Conservation (phyloP, 2,113 vertebrate species). For the Charadrius vociferus region DNA sequence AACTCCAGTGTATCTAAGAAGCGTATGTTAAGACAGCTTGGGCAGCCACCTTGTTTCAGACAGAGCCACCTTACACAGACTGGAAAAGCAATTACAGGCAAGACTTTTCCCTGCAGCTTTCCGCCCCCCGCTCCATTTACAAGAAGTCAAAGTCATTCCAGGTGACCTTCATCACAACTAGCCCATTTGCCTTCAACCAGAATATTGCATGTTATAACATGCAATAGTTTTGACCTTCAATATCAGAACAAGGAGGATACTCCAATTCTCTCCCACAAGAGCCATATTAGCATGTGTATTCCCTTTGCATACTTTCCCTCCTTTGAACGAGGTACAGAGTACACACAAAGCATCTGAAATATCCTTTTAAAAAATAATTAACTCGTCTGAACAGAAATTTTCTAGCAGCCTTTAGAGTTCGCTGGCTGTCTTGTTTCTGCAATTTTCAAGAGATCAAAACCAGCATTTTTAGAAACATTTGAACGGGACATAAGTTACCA, state of each 20-base stretch:
- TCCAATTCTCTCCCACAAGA: not conserved
- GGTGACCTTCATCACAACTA: not conserved
- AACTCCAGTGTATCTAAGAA: not conserved
- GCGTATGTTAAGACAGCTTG: not conserved
- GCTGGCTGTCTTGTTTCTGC: not conserved
- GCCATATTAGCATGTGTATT: not conserved
- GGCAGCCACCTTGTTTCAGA: not conserved
- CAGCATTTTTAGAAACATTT: not conserved
- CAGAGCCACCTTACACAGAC: not conserved
- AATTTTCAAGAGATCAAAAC: not conserved
- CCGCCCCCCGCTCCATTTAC: too few species aligned
- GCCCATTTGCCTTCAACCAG: not conserved
- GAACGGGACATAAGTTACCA: not conserved
- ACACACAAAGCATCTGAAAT: not conserved
- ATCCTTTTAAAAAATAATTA: accelerated
- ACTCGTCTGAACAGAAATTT: not conserved
- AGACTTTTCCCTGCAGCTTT: not conserved
- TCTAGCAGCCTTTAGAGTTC: not conserved
- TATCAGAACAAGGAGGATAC: not conserved
- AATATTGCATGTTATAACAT: not conserved
- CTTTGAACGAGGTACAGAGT: accelerated
- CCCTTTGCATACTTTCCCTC: not conserved
- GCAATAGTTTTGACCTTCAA: not conserved
- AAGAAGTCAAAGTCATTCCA: not conserved
- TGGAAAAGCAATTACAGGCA: not conserved